Evolutionary conservation across 2,888 invertebrate species (phyloP).

Genomic region (Drosophila bunnanda): DNA sequence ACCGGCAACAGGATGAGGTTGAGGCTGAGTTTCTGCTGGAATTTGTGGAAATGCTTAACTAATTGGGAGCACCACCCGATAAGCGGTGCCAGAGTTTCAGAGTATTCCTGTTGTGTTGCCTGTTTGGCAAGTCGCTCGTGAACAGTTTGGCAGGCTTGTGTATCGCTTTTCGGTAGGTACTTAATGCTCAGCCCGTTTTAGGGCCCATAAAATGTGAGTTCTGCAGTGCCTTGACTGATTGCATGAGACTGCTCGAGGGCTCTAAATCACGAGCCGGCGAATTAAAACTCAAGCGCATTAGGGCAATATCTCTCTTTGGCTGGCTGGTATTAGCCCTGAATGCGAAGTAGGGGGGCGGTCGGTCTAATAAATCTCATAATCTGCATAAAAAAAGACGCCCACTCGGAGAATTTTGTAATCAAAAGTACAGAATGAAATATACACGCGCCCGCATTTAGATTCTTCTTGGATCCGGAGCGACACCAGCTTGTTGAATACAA

Average conservation of each 20-base stretch:
- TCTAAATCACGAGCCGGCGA: conserved; percentile 64
- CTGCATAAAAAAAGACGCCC: conserved; percentile 61
- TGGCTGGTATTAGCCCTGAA: conserved; percentile 41
- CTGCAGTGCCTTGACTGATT: conserved; percentile 27
- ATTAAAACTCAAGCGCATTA: conserved; percentile 72
- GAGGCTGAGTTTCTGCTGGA: conserved; percentile 9
- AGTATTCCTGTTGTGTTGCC: background rate
- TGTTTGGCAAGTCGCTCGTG: conserved; percentile 6
- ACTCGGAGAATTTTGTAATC: conserved; percentile 58
- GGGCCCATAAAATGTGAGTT: conserved; percentile 25
- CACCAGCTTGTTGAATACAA: conserved; percentile 79
- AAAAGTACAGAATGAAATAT: conserved; percentile 63
- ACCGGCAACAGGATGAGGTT: conserved; percentile 24
- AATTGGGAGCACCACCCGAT: conserved; percentile 35
- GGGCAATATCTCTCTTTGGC: conserved; percentile 53
- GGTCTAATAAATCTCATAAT: conserved; percentile 74
- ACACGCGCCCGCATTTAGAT: conserved; percentile 25
- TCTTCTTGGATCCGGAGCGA: conserved; percentile 58
- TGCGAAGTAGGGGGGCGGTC: conserved; percentile 45
- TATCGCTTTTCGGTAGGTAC: conserved; percentile 13
- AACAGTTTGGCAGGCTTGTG: conserved; percentile 14
- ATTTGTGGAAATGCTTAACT: conserved; percentile 34
- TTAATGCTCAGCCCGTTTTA: conserved; percentile 29
- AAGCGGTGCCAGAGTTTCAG: background rate
- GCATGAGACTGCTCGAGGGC: conserved; percentile 35